phyloP scores from a whole-genome alignment of 2,888 invertebrate genomes.

The Phragmatobia fuliginosa region DNA sequence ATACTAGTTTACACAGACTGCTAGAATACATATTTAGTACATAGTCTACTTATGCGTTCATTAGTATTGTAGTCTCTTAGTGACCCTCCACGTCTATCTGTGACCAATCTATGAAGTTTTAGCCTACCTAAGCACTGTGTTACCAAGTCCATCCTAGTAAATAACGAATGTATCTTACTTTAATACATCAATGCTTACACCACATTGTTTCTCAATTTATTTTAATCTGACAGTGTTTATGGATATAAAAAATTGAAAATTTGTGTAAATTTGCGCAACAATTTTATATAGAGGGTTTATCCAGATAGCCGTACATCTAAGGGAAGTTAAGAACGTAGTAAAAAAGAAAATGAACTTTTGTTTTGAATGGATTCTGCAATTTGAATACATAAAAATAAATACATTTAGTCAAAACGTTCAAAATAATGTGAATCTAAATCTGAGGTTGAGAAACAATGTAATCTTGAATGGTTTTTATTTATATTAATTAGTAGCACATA shows the following conservation, averaged over 20 bases:
- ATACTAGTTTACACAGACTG: slow-evolving; percentile 12
- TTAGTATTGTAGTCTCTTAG: slow-evolving; percentile 20
- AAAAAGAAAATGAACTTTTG: background rate
- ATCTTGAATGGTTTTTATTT: slow-evolving; percentile 34
- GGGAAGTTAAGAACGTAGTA: background rate
- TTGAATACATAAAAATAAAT: background rate
- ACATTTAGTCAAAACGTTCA: background rate
- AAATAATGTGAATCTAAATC: background rate
- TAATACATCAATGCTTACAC: no score
- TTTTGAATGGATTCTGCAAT: background rate
- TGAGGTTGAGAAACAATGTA: slow-evolving; percentile 22
- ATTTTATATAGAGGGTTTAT: no score
- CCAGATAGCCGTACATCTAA: background rate
- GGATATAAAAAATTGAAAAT: no score
- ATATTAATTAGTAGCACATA: slow-evolving; percentile 39
- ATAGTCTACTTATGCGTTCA: slow-evolving; percentile 19
- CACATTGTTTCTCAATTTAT: slow-evolving; percentile 22
- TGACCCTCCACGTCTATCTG: slow-evolving; percentile 25
- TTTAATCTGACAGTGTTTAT: background rate
- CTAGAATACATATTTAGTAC: slow-evolving; percentile 21
- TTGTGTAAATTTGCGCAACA: no score
- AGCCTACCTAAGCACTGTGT: slow-evolving; percentile 28
- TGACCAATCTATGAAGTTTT: slow-evolving; percentile 28
- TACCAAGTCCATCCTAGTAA: slow-evolving; percentile 29
- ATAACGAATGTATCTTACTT: slow-evolving; percentile 37